Conservation (phyloP, 2,888 invertebrate species). For the Xanthia icteritia region DNA sequence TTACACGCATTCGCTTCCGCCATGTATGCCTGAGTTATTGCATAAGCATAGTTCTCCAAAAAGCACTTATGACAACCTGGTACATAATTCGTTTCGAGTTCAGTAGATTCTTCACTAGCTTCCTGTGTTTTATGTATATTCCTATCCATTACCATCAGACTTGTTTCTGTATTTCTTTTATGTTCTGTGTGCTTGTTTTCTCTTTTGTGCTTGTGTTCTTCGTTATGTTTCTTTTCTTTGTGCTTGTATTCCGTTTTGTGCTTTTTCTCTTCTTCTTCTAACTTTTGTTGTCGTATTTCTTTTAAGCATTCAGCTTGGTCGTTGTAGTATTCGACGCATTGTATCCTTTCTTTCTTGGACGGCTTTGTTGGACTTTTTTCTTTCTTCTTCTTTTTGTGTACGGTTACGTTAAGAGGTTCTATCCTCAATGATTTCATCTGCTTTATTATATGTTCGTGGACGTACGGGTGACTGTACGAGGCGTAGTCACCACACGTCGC, state of each 20-base stretch:
- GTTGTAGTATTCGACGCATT: conserved; percentile 91
- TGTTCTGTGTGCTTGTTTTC: conserved; percentile 80
- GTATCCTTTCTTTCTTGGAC: conserved; percentile 81
- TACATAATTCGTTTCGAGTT: conserved; percentile 81
- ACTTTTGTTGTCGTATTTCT: conserved; percentile 83
- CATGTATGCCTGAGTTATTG: conserved; percentile 86
- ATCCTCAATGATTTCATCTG: conserved; percentile 88
- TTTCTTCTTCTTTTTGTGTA: conserved; percentile 79
- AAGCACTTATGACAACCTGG: conserved; percentile 89
- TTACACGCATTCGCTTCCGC: conserved; percentile 85
- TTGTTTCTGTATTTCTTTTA: conserved; percentile 81
- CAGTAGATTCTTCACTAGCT: conserved; percentile 87
- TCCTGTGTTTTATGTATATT: conserved; percentile 80
- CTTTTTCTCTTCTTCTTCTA: conserved; percentile 82
- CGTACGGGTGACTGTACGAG: conserved; percentile 82
- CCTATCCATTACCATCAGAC: conserved; percentile 80
- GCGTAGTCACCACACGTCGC: conserved; percentile 77
- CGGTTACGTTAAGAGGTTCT: conserved; percentile 85
- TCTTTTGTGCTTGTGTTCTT: conserved; percentile 82
- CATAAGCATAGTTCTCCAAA: conserved; percentile 88
- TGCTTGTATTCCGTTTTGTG: conserved; percentile 81
- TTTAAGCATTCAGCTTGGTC: conserved; percentile 91
- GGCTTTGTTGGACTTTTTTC: conserved; percentile 83
- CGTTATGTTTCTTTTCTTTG: conserved; percentile 77
- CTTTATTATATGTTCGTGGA: conserved; percentile 88